These are phyloP conservation scores for Hafferia zeledoni DNA, from an alignment of 2,797 vertebrate species.

Conservation along the genomic window DNA sequence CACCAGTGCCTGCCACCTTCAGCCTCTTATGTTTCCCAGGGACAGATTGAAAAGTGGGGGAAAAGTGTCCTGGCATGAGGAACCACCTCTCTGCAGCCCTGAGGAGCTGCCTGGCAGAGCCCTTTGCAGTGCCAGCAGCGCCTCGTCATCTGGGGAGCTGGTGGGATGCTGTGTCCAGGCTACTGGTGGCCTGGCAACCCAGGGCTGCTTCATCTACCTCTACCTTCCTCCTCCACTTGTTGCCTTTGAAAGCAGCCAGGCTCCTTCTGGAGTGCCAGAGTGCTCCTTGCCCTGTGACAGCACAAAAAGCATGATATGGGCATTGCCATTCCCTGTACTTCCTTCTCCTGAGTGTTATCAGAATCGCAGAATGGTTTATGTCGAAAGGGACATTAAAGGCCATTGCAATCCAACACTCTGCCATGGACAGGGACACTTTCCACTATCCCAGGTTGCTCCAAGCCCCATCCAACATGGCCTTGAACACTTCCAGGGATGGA, in stretches of 20 bases:
- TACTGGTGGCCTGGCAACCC: neutral
- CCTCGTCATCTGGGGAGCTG: neutral
- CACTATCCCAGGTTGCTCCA: neutral
- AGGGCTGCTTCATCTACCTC: neutral
- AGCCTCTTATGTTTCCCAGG: neutral
- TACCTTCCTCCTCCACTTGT: neutral
- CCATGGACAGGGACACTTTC: neutral
- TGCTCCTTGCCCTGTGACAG: neutral
- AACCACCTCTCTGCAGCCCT: neutral
- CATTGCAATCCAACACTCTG: neutral
- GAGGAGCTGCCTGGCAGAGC: neutral
- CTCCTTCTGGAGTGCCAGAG: neutral
- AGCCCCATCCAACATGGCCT: fast-evolving
- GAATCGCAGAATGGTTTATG: neutral
- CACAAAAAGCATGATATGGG: neutral
- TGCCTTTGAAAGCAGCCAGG: neutral
- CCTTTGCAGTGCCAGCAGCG: neutral
- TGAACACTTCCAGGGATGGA: neutral
- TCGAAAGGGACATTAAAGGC: neutral
- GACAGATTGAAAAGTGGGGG: fast-evolving
- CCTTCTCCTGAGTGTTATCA: fast-evolving
- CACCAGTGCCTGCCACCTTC: neutral
- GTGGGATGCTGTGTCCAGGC: fast-evolving
- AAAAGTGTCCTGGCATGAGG: neutral
- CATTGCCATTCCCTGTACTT: neutral